Conservation (phyloP, 2,797 vertebrate genomes). For the Todus mexicanus region DNA sequence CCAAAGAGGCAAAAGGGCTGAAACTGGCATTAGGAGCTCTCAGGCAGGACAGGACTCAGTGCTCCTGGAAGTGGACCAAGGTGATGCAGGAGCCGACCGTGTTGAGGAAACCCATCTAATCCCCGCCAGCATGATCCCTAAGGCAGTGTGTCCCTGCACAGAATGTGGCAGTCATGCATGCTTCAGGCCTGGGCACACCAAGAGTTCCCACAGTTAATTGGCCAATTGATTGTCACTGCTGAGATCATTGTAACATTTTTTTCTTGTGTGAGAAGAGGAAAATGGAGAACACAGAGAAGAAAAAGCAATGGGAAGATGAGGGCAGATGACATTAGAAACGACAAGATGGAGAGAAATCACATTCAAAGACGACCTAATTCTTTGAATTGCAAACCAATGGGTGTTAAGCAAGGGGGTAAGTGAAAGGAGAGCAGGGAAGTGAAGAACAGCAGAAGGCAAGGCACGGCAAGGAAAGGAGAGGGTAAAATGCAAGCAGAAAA, state of each 20-base stretch:
- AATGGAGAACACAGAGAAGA: not conserved
- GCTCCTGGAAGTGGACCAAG: not conserved
- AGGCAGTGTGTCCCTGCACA: not conserved
- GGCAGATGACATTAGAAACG: not conserved
- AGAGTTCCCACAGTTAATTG: not conserved
- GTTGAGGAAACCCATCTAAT: not conserved
- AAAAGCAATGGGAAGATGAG: not conserved
- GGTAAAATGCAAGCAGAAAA: not conserved
- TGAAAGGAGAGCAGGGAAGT: not conserved
- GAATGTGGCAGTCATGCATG: not conserved
- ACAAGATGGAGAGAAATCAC: not conserved
- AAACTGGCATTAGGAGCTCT: not conserved
- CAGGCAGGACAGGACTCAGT: not conserved
- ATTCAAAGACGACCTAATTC: not conserved
- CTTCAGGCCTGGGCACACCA: not conserved
- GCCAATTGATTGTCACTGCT: not conserved
- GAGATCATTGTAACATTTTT: not conserved
- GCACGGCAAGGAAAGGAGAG: not conserved
- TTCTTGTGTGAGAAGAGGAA: not conserved
- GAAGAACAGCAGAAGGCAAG: not conserved
- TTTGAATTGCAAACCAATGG: not conserved
- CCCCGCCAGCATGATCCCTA: not conserved
- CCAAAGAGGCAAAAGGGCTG: not conserved
- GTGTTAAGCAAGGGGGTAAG: not conserved
- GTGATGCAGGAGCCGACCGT: rapidly evolving